Evolutionary conservation across 30 jellyfish, hydroid and myxozoan genomes (phyloP).

Genomic region (Clytia hemisphaerica): DNA sequence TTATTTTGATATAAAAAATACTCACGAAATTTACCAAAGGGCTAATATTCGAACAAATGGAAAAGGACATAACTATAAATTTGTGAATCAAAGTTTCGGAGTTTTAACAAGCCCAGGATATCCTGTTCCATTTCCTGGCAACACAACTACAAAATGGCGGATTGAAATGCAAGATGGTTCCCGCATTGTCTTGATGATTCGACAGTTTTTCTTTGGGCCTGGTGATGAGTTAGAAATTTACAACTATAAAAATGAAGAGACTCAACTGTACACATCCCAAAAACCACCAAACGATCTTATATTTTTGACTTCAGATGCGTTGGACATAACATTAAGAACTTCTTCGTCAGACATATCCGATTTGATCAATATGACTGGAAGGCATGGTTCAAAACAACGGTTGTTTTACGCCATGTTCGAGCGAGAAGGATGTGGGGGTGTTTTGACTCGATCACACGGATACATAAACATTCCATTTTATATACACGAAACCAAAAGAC

Average conservation of each 20-base stretch:
- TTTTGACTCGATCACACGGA: slow-evolving; percentile 30
- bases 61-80: too few relatives aligned
- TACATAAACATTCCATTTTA: slow-evolving; percentile 52
- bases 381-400: background rate
- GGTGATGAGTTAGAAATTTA: slow-evolving; percentile 43
- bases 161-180: slow-evolving; percentile 48
- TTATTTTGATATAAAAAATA: too few relatives aligned
- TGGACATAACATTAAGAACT: slow-evolving; percentile 30
- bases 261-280: slow-evolving; percentile 6
- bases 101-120: slow-evolving; percentile 20
- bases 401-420: slow-evolving; percentile 60
- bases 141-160: slow-evolving; percentile 39
- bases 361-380: background rate
- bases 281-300: slow-evolving; percentile 55
- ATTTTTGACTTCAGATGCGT: slow-evolving; percentile 41
- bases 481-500: slow-evolving; percentile 38
- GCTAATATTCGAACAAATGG: too few relatives aligned
- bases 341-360: background rate
- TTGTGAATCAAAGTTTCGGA: slow-evolving; percentile 16
- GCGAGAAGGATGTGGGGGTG: slow-evolving; percentile 63
- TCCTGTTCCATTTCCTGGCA: slow-evolving; percentile 21
- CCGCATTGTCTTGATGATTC: slow-evolving; percentile 43
- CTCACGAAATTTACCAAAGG: too few relatives aligned
- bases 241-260: slow-evolving; percentile 18
- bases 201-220: slow-evolving; percentile 10